Base-by-base conservation (phyloP, 2,113 vertebrate species). In the Zosterops borbonicus region DNA sequence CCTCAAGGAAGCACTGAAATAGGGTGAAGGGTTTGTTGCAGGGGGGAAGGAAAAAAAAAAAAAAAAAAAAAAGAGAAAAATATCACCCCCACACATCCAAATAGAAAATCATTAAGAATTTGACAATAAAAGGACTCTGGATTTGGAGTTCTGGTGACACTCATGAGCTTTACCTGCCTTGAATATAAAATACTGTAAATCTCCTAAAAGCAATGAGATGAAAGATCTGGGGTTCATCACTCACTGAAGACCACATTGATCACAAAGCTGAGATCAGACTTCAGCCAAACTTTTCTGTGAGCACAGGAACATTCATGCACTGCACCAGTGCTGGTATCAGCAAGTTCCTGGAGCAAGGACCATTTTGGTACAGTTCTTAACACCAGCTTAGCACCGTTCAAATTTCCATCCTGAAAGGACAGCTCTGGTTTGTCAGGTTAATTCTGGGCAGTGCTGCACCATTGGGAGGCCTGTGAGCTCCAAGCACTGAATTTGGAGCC, bases 241-340 rank as follows among this genome's bases (percentile, higher is more conserved):
- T 63, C 44, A 19, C 5, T 64, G 39, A 87, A 69, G 58, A 86
- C 12, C 12, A 7, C 2, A 1, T 1, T 20, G 33, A 50, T 31
- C 62, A 65, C 4, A 1, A 65, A 35, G n/a, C 8, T 50, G 31
- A 69, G 14, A n/a, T 46, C 28, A 89, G 39, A 64, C 29, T 67
- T 59, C 35, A 94, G 35, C 27, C 52, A 84, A 69, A 62, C 20
- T 15, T 76, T 49, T n/a, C 49, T 52, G 41, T 1, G 4, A 78
- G n/a, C 3, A 2, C 67, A 86, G 50, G n/a, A 86, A 9, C 3
- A 0, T 4, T 2, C 1, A 0, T 14, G 17, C 15, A 14, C 17
- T 52, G 4, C 29, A 22, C 24, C 11, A 29, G 42, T 8, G 86
- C 44, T 76, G 82, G 5, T 35, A 28, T 37, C 70, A 70, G 39